These are phyloP conservation scores for Drosophila parthenogenetica DNA, from an alignment of 2,888 invertebrate genomes.

Conservation along the genomic window DNA sequence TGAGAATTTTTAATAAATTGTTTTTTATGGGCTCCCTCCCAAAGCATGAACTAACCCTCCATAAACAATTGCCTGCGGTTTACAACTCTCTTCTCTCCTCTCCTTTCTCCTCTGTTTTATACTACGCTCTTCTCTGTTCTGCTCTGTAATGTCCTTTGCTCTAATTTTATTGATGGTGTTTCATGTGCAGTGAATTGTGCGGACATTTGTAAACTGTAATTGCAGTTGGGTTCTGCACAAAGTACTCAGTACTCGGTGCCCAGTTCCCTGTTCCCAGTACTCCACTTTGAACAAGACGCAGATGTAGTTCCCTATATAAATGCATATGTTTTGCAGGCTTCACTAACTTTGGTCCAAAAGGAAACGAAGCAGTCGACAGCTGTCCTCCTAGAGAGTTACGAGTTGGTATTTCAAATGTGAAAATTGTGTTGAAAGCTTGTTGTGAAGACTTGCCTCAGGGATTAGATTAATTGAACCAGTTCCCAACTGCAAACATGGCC, in stretches of 20 bases:
- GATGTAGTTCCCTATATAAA: constrained; percentile 49
- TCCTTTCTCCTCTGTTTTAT: not conserved
- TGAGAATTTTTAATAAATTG: constrained; percentile 81
- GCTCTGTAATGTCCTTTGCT: constrained; percentile 55
- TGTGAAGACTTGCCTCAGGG: constrained; percentile 29
- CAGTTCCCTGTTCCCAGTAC: constrained; percentile 3
- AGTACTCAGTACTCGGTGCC: not conserved
- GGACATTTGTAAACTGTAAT: constrained; percentile 73
- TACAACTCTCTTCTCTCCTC: constrained; percentile 1
- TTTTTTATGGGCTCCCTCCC: constrained; percentile 42
- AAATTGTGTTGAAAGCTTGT: constrained; percentile 39
- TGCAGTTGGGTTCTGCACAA: constrained; percentile 59
- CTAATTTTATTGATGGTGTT: constrained; percentile 77
- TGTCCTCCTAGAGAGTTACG: constrained; percentile 2
- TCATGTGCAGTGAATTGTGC: constrained; percentile 74
- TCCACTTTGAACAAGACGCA: constrained; percentile 46
- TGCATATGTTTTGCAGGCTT: constrained; percentile 65
- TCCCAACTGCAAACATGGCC: constrained; percentile 34
- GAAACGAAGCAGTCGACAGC: constrained; percentile 44
- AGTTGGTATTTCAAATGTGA: constrained; percentile 5
- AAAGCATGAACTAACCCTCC: constrained; percentile 42
- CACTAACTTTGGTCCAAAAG: constrained; percentile 49
- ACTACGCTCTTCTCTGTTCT: not conserved
- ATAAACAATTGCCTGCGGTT: constrained; percentile 57
- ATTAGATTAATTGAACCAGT: constrained; percentile 48